Base-by-base conservation (phyloP, 2,113 vertebrate genomes). In the Saccopteryx leptura region DNA sequence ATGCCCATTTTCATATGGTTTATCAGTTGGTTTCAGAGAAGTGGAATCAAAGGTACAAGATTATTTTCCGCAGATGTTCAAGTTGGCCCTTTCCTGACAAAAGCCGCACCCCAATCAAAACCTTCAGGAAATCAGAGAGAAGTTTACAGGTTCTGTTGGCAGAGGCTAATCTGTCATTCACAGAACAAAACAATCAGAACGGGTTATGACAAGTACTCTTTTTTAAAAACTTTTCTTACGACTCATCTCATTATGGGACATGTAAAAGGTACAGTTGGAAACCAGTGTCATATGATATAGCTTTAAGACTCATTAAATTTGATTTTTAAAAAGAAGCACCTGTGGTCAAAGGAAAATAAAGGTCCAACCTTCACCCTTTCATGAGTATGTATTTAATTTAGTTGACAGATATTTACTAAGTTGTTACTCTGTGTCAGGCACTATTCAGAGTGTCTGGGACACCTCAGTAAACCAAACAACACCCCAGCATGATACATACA, bases 1-100 rank as follows among this genome's bases (percentile, higher is more conserved):
- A 91, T 61, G 86, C 82, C 79, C 91, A 86, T 94, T 95, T 92
- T 96, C 71, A 96, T 83, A 84, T 54, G 72, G 63, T 88, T 80
- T 78, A 97, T 95, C 94, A 93, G 92, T 56, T 96, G 81, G 82
- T 92, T 84, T 92, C 97, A 97, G 93, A 87, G 65, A 96, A 92
- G 48, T 93, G 23, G 26, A 96, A 71, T n/a, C 72, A 96, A 94
- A 86, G 84, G 97, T 85, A 33, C 3, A 24, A 18, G 80, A 87
- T 79, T 88, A 96, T 97, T 97, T 97, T 90, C 66, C 93, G 71
- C 5, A 78, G 50, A 78, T 93, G 58, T 94, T 93, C 83, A 92
- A 88, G 58, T 24, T 24, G 88, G 86, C 12, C 65, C 79, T 88
- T 87, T 97, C 93, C 65, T 94, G 87, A 79, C 95, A 4, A 78